Conservation (phyloP, 2,797 vertebrate genomes). For the Pseudopleuronectes americanus region DNA sequence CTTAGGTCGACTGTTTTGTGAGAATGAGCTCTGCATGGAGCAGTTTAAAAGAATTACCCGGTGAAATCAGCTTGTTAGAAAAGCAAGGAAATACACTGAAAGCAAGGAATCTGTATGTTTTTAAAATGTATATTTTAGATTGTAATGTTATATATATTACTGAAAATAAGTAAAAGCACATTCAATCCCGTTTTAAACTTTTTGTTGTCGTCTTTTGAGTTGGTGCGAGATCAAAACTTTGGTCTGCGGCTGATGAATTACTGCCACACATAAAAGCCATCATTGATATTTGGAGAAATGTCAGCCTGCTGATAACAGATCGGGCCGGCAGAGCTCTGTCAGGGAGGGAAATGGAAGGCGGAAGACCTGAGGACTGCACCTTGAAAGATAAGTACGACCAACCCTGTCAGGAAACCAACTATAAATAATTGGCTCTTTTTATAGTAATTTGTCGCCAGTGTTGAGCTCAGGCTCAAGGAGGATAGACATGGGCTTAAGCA, state of each 20-base stretch:
- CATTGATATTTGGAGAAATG: constrained; percentile 74
- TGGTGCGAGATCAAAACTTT: constrained; percentile 1
- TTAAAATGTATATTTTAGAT: not conserved
- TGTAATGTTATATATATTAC: too few species aligned
- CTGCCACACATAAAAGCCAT: constrained; percentile 63
- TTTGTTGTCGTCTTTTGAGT: constrained; percentile 19
- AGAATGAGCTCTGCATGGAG: too few species aligned
- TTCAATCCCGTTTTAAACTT: not conserved
- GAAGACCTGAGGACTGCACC: constrained; percentile 57
- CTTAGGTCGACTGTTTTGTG: too few species aligned
- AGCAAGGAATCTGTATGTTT: too few species aligned
- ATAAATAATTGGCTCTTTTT: constrained; percentile 84
- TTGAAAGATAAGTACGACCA: constrained; percentile 76
- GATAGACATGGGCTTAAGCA: constrained; percentile 50
- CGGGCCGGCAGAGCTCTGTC: constrained; percentile 44
- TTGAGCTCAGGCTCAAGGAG: constrained; percentile 57
- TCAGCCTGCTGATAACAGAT: constrained; percentile 69
- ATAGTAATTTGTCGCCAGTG: constrained; percentile 58
- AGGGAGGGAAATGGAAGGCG: constrained; percentile 47
- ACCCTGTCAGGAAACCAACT: constrained; percentile 65
- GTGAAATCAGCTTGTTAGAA: too few species aligned
- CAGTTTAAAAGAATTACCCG: too few species aligned
- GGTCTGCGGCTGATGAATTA: constrained; percentile 54
- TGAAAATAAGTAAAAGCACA: too few species aligned
- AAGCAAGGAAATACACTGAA: too few species aligned